Evolutionary conservation across 1,140 invertebrate genomes (phyloP).

Genomic region (Macrocentrus cingulum): DNA sequence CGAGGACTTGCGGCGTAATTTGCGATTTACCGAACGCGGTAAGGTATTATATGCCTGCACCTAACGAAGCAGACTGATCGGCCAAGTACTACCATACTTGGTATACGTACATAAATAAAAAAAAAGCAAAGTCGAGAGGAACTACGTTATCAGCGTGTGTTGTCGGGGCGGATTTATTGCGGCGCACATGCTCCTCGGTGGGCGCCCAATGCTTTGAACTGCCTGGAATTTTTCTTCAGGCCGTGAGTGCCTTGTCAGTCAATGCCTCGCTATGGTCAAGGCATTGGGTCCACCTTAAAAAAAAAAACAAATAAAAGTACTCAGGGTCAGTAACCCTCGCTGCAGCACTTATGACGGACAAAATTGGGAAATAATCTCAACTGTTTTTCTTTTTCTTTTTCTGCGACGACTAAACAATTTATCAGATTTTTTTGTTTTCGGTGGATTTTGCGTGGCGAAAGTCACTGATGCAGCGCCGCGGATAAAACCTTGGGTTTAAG

Average conservation of each 20-base stretch:
- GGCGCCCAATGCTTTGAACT: background rate
- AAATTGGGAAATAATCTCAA: too few species aligned
- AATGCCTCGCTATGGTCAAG: constrained; percentile 18
- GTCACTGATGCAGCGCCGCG: background rate
- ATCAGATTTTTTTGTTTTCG: too few species aligned
- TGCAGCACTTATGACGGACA: too few species aligned
- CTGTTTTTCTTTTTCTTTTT: too few species aligned
- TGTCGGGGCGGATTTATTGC: constrained; percentile 16
- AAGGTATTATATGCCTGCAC: background rate
- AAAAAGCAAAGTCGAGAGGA: background rate
- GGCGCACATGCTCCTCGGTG: background rate
- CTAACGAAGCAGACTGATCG: constrained; percentile 10
- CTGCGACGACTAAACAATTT: too few species aligned
- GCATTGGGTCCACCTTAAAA: background rate
- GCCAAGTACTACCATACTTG: constrained; percentile 12
- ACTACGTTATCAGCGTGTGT: constrained; percentile 11
- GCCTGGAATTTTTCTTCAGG: constrained; percentile 10
- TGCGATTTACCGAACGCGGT: background rate
- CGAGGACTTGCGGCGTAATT: too few species aligned
- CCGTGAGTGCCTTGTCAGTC: constrained; percentile 12
- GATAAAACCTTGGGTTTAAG: constrained; percentile 23
- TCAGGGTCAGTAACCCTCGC: background rate
- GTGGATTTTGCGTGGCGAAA: too few species aligned
- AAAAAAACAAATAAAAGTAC: background rate
- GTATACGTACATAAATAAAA: background rate